These are phyloP conservation scores for Catagonus wagneri DNA, from an alignment of 2,113 vertebrate genomes.

Conservation along the genomic window DNA sequence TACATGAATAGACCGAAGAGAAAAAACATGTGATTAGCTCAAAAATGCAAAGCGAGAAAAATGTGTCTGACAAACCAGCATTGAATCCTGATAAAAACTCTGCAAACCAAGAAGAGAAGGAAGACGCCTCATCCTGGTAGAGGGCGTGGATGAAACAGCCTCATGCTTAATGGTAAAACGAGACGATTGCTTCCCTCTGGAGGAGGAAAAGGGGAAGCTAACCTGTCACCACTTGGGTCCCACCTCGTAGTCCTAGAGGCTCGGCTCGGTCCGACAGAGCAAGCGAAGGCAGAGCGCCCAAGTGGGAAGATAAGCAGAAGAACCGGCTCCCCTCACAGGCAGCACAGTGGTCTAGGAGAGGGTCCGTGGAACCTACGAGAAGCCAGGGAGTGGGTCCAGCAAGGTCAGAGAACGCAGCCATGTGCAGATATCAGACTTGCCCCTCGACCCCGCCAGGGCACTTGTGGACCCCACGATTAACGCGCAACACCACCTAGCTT, in stretches of 20 bases:
- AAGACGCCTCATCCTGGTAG: not conserved
- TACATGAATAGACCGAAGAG: not conserved
- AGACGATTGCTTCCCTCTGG: not conserved
- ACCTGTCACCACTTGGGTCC: too few species aligned
- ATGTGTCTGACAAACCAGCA: not conserved
- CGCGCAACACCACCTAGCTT: too few species aligned
- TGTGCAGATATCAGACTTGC: not conserved
- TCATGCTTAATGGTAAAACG: fast-evolving
- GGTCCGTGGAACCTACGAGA: not conserved
- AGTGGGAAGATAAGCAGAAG: not conserved
- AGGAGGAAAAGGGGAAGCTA: not conserved
- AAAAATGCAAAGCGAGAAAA: not conserved
- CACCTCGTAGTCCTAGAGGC: not conserved
- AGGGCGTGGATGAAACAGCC: fast-evolving
- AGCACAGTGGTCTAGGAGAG: too few species aligned
- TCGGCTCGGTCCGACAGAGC: not conserved
- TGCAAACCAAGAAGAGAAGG: not conserved
- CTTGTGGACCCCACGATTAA: fast-evolving
- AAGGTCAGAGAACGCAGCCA: not conserved
- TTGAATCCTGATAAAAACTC: too few species aligned
- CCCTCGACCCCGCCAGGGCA: fast-evolving
- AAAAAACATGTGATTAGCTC: too few species aligned
- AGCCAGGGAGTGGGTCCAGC: not conserved
- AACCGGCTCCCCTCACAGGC: not conserved
- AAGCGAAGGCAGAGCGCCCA: not conserved